Conservation (phyloP, 2,888 invertebrate species). For the Tiliacea aurago region DNA sequence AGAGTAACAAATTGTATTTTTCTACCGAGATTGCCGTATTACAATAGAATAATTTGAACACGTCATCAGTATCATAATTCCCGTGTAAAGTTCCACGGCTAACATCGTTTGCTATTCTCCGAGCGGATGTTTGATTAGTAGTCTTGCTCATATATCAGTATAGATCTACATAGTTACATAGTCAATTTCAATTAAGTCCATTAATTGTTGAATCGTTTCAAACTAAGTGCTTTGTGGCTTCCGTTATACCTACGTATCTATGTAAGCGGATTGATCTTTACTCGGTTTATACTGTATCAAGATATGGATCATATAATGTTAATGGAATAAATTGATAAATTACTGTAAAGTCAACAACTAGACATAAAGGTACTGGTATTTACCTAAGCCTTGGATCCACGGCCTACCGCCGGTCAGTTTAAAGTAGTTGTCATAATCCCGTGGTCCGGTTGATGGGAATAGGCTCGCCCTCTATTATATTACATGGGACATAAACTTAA, state of each 20-base stretch:
- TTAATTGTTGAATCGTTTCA: conserved; percentile 59
- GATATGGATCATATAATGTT: not conserved
- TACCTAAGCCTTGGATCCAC: no score
- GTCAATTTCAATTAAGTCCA: conserved; percentile 58
- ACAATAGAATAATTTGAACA: not conserved
- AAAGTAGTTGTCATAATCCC: no score
- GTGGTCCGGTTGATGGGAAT: no score
- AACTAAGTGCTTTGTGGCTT: conserved; percentile 59
- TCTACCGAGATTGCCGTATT: not conserved
- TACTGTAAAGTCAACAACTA: not conserved
- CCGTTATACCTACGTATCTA: conserved; percentile 13
- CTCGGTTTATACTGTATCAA: not conserved
- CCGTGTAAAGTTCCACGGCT: conserved; percentile 1
- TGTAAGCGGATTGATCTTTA: conserved; percentile 22
- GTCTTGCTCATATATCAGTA: conserved; percentile 30
- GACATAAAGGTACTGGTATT: not conserved
- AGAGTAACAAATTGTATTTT: not conserved
- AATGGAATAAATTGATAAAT: not conserved
- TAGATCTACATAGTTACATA: conserved; percentile 43
- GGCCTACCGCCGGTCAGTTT: not conserved
- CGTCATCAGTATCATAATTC: not conserved
- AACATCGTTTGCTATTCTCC: conserved; percentile 31
- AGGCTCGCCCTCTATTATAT: not conserved
- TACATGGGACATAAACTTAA: no score
- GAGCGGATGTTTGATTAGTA: conserved; percentile 58